Evolutionary conservation across 2,888 invertebrate species (phyloP).

Genomic region (Helicoverpa assulta): DNA sequence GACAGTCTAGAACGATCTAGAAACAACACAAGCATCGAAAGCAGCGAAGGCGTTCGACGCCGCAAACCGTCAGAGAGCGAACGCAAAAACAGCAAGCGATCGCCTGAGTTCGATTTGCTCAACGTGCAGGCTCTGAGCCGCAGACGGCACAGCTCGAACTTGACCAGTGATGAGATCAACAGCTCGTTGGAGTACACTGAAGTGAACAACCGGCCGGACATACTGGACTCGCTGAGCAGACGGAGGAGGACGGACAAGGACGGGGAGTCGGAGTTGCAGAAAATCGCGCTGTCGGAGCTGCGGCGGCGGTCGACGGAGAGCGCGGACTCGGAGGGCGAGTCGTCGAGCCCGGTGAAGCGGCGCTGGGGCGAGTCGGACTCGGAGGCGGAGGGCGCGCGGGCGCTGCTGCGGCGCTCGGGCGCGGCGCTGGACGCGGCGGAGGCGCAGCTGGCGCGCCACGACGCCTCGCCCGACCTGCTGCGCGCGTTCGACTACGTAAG

Average conservation of each 20-base stretch:
- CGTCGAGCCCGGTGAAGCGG: constrained; percentile 82
- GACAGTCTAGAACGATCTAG: constrained; percentile 87
- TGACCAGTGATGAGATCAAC: constrained; percentile 87
- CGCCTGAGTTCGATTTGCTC: constrained; percentile 85
- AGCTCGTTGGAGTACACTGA: constrained; percentile 88
- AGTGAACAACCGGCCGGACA: constrained; percentile 86
- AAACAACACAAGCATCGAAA: constrained; percentile 87
- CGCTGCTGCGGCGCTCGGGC: constrained; percentile 91
- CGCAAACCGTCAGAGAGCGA: constrained; percentile 83
- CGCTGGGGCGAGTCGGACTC: constrained; percentile 91
- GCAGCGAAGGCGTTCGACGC: constrained; percentile 82
- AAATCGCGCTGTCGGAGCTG: constrained; percentile 82
- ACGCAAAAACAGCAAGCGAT: constrained; percentile 83
- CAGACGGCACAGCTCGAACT: constrained; percentile 85
- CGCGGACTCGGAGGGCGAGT: constrained; percentile 81
- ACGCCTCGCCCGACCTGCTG: constrained; percentile 85
- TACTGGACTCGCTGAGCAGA: constrained; percentile 83
- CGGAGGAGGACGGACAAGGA: constrained; percentile 77
- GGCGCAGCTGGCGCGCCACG: constrained; percentile 87
- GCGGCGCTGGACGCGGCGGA: constrained; percentile 91
- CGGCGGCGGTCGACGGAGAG: constrained; percentile 85
- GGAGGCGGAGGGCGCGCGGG: constrained; percentile 91
- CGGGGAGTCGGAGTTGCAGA: constrained; percentile 81
- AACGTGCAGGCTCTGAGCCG: constrained; percentile 84
- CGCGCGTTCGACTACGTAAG: constrained; percentile 89